Percentiles rank a stretch among this genome's conserved stretches.
These are phyloP conservation scores for Cancer borealis DNA, from an alignment of 2,888 invertebrate genomes.

Conservation along the genomic window DNA sequence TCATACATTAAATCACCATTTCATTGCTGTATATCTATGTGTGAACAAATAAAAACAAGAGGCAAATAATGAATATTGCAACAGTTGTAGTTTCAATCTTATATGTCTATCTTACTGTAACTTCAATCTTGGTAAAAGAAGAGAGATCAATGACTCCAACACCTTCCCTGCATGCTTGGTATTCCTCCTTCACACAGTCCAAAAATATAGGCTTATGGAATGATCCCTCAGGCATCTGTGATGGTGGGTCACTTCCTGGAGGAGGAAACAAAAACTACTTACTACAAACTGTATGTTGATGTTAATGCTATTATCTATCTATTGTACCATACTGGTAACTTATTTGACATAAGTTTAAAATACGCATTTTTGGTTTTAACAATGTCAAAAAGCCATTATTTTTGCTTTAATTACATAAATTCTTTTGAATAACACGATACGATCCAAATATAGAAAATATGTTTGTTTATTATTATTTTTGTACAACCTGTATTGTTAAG, in stretches of 20 bases:
- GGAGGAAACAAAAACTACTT: background rate
- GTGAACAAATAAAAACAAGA: background rate
- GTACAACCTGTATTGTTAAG: no score
- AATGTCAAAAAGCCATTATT: no score
- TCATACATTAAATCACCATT: no score
- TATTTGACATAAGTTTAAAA: no score
- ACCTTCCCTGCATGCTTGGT: conserved; percentile 87
- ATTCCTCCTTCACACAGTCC: conserved; percentile 86
- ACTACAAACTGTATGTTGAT: background rate
- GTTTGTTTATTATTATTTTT: no score
- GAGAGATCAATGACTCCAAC: conserved; percentile 90
- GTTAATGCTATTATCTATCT: background rate
- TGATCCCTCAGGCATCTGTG: conserved; percentile 83
- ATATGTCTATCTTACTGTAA: conserved; percentile 82
- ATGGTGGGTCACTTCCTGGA: conserved; percentile 80
- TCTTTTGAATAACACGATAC: no score
- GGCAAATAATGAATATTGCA: background rate
- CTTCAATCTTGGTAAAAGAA: conserved; percentile 88
- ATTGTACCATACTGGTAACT: no score
- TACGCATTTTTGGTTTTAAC: no score
- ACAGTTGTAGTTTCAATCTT: background rate
- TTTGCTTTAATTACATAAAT: no score
- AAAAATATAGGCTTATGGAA: conserved; percentile 87
- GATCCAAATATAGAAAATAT: no score
- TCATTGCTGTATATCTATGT: no score